These are phyloP conservation scores for Halesus radiatus DNA, from an alignment of 1,140 invertebrate species.

Conservation along the genomic window DNA sequence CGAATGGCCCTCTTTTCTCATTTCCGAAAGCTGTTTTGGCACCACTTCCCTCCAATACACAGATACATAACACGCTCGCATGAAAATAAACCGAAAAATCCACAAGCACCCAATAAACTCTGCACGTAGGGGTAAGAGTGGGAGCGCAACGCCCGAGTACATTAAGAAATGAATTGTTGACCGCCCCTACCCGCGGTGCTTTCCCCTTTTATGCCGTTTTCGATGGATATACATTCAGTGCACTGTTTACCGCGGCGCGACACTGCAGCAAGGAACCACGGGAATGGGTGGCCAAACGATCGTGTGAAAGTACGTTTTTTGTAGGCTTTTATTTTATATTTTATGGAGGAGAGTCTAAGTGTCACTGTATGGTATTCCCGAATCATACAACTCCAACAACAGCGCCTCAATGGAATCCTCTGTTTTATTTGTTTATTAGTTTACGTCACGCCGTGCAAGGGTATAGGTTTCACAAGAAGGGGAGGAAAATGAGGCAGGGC, in stretches of 20 bases:
- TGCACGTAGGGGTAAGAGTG: slow-evolving; percentile 1
- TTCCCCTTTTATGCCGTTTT: slow-evolving; percentile 6
- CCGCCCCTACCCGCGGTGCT: slow-evolving; percentile 4
- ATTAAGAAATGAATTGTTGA: slow-evolving; percentile 36
- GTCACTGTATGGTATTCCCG: too few relatives aligned
- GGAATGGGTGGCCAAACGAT: not conserved
- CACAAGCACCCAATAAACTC: slow-evolving; percentile 14
- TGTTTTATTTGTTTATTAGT: too few relatives aligned
- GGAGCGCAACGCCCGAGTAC: not conserved
- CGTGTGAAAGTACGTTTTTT: too few relatives aligned
- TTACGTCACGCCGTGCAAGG: too few relatives aligned
- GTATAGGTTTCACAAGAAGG: too few relatives aligned
- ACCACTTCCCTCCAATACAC: not conserved
- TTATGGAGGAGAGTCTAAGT: too few relatives aligned
- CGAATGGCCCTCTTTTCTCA: not conserved
- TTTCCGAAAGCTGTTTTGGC: slow-evolving; percentile 1
- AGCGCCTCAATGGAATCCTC: too few relatives aligned
- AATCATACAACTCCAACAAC: too few relatives aligned
- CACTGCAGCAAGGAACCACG: not conserved
- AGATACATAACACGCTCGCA: not conserved
- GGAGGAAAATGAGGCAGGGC: too few relatives aligned
- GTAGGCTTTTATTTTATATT: too few relatives aligned
- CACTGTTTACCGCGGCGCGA: slow-evolving; percentile 5
- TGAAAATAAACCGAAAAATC: not conserved
- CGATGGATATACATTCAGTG: not conserved